Percentiles rank a stretch among this genome's conserved stretches.
Evolutionary conservation across 1,140 invertebrate species (phyloP).

Genomic region (Teleopsis dalmanni): DNA sequence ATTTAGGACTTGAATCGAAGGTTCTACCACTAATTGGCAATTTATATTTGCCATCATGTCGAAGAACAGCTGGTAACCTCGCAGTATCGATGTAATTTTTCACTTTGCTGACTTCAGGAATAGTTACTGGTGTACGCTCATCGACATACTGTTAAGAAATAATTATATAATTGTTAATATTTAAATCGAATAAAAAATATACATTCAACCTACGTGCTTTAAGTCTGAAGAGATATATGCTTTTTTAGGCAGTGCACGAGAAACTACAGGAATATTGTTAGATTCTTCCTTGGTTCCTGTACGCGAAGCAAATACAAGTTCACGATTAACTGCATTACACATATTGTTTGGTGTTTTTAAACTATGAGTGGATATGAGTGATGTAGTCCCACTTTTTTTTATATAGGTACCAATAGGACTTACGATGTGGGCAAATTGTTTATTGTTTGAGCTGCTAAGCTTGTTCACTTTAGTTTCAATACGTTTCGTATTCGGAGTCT

Average conservation of each 20-base stretch:
- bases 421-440: conserved; percentile 36
- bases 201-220: conserved; percentile 24
- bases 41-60: conserved; percentile 39
- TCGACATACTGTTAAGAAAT: conserved; percentile 25
- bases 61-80: conserved; percentile 29
- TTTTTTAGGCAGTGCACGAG: conserved; percentile 27
- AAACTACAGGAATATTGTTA: conserved; percentile 8
- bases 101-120: conserved; percentile 31
- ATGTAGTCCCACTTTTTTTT: conserved; percentile 38
- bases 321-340: conserved; percentile 15
- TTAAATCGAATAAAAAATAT: not conserved
- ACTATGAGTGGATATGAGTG: conserved; percentile 28
- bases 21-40: conserved; percentile 10
- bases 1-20: not conserved
- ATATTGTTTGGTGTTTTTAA: conserved; percentile 13
- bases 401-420: conserved; percentile 44
- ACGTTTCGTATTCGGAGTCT: conserved; percentile 1
- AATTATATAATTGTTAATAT: not conserved
- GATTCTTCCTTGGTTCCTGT: conserved; percentile 23
- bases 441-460: conserved; percentile 11
- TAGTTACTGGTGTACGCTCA: conserved; percentile 31
- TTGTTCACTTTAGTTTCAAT: conserved; percentile 10
- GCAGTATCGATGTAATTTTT: conserved; percentile 36
- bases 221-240: conserved; percentile 38
- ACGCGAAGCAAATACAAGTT: no score